phyloP scores from a whole-genome alignment of 2,888 invertebrate species.

The Helleia helle region DNA sequence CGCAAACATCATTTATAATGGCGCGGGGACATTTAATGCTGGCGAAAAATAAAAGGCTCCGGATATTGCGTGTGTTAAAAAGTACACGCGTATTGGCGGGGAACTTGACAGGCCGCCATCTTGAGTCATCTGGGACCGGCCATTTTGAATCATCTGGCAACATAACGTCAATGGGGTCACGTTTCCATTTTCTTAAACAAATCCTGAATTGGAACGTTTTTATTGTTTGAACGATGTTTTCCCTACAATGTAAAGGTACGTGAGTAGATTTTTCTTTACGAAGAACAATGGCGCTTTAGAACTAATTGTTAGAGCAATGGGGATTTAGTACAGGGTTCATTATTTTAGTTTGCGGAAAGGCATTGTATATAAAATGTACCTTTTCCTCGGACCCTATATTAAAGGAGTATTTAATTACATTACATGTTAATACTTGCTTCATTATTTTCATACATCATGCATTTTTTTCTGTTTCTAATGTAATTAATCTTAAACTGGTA shows the following conservation, averaged over 20 bases:
- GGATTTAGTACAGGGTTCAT: constrained; percentile 4
- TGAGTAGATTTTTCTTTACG: constrained; percentile 5
- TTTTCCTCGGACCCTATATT: neutral
- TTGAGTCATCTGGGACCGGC: constrained; percentile 46
- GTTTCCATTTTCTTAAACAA: constrained; percentile 50
- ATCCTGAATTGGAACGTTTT: constrained; percentile 30
- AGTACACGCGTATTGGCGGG: constrained; percentile 41
- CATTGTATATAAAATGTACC: neutral
- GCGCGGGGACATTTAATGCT: constrained; percentile 28
- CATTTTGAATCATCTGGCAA: constrained; percentile 51
- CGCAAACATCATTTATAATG: constrained; percentile 51
- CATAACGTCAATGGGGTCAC: constrained; percentile 53
- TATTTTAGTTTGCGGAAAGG: constrained; percentile 8
- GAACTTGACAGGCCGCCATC: constrained; percentile 48
- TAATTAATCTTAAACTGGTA: too few relatives aligned
- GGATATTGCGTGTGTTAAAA: constrained; percentile 57
- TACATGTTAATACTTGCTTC: neutral
- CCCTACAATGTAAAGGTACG: constrained; percentile 15
- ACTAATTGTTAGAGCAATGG: constrained; percentile 5
- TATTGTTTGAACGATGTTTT: constrained; percentile 18
- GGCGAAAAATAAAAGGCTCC: constrained; percentile 42
- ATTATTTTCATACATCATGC: too few relatives aligned
- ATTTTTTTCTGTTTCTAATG: too few relatives aligned
- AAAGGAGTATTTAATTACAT: too few relatives aligned
- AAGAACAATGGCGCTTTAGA: constrained; percentile 3